Evolutionary conservation across 2,113 vertebrate genomes (phyloP).

Genomic region (Hippocampus mohnikei): DNA sequence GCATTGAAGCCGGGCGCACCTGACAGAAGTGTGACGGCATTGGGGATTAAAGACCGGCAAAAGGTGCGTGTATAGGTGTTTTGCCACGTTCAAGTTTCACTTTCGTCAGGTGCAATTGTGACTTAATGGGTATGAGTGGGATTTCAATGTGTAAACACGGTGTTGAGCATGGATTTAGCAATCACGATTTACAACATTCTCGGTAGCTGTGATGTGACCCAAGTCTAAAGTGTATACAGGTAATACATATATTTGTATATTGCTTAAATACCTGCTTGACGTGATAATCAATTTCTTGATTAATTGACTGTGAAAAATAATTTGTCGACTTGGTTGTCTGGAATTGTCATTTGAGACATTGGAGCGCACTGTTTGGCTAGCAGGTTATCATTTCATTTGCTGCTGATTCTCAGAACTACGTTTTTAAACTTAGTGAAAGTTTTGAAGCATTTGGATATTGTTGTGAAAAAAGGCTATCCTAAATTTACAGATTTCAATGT

Average conservation of each 20-base stretch:
- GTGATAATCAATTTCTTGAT: not conserved
- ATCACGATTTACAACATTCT: not conserved
- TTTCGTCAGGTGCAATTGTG: not conserved
- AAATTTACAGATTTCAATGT: too few relatives aligned
- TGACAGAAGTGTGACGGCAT: not conserved
- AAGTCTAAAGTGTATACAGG: not conserved
- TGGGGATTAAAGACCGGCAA: not conserved
- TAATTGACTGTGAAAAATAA: not conserved
- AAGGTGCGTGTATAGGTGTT: constrained; percentile 27
- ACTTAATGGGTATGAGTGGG: not conserved
- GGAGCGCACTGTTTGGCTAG: not conserved
- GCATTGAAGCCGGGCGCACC: not conserved
- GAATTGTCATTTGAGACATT: not conserved
- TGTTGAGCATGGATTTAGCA: not conserved
- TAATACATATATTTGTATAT: not conserved
- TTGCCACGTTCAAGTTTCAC: not conserved
- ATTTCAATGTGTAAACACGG: not conserved
- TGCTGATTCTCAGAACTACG: too few relatives aligned
- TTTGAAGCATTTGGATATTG: too few relatives aligned
- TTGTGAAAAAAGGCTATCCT: too few relatives aligned
- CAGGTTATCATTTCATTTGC: too few relatives aligned
- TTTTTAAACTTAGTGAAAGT: too few relatives aligned
- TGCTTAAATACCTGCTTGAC: not conserved
- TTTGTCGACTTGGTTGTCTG: not conserved
- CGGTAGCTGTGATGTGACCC: not conserved